A percentile compares a stretch with the other conserved stretches of the same genome.
These are phyloP conservation scores for Cyanistes caeruleus DNA, from an alignment of 2,113 vertebrate species.

Conservation along the genomic window DNA sequence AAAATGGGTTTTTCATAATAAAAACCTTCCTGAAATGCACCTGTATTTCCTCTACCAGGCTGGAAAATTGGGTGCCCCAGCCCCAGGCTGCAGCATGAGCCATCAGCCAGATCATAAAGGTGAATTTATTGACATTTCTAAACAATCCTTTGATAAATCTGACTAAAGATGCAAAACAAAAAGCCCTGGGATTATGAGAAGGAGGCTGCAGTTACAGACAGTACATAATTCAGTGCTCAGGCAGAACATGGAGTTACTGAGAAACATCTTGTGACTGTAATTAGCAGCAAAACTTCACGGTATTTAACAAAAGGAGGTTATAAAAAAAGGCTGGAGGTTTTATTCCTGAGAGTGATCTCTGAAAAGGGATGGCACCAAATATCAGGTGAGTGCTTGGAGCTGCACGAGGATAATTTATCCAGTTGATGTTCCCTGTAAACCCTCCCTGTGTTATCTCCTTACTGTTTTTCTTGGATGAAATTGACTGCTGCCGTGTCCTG, in stretches of 20 bases:
- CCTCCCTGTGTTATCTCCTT: neutral
- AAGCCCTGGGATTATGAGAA: neutral
- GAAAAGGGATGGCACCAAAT: neutral
- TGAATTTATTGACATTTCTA: neutral
- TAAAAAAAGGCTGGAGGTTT: neutral
- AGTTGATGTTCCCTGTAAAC: neutral
- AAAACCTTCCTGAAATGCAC: neutral
- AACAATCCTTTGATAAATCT: neutral
- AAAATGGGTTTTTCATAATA: neutral
- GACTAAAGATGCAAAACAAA: neutral
- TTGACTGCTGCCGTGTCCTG: neutral
- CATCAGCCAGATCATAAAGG: neutral
- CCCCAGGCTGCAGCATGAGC: neutral
- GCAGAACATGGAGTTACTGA: neutral
- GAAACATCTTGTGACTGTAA: neutral
- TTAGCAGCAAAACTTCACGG: neutral
- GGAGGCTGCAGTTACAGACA: neutral
- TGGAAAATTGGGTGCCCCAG: neutral
- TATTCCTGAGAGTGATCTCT: neutral
- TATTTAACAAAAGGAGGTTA: neutral
- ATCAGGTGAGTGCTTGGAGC: neutral
- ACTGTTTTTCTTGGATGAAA: neutral
- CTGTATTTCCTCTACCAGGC: neutral
- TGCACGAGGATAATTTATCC: neutral
- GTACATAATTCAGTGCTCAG: neutral